phyloP scores from a whole-genome alignment of 2,113 vertebrate genomes.

The Rafetus swinhoei region DNA sequence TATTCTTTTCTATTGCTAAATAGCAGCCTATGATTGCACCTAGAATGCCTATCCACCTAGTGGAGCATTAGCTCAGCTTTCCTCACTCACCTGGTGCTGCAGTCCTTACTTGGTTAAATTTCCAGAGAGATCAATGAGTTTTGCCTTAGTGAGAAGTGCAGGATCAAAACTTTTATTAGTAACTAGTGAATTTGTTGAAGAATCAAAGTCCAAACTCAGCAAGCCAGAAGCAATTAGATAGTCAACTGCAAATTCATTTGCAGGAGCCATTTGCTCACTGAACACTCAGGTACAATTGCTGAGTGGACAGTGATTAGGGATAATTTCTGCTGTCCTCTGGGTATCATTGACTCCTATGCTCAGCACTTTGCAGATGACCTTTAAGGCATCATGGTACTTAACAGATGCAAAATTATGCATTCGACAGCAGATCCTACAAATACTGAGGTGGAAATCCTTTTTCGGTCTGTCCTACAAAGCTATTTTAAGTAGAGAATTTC shows the following conservation, averaged over 20 bases:
- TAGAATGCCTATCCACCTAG: background rate
- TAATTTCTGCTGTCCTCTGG: background rate
- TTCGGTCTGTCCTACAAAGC: background rate
- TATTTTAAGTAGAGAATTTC: background rate
- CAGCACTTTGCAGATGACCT: background rate
- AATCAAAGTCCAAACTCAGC: background rate
- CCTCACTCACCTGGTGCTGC: background rate
- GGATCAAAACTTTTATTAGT: background rate
- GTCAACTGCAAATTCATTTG: background rate
- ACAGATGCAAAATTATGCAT: background rate
- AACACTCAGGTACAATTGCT: background rate
- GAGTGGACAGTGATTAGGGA: background rate
- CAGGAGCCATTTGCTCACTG: too few species aligned
- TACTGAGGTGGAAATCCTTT: background rate
- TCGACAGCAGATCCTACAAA: background rate
- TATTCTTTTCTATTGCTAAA: background rate
- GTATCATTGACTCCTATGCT: background rate
- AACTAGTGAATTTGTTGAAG: background rate
- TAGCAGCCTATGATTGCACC: background rate
- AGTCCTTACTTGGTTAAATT: background rate
- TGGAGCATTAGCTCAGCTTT: background rate
- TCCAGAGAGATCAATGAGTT: background rate
- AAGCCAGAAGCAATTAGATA: background rate
- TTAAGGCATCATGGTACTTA: background rate
- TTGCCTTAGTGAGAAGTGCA: background rate